A percentile compares a stretch with the other conserved stretches of the same genome.
Conservation (phyloP, 2,888 invertebrate genomes). For the Saturnia pavonia region DNA sequence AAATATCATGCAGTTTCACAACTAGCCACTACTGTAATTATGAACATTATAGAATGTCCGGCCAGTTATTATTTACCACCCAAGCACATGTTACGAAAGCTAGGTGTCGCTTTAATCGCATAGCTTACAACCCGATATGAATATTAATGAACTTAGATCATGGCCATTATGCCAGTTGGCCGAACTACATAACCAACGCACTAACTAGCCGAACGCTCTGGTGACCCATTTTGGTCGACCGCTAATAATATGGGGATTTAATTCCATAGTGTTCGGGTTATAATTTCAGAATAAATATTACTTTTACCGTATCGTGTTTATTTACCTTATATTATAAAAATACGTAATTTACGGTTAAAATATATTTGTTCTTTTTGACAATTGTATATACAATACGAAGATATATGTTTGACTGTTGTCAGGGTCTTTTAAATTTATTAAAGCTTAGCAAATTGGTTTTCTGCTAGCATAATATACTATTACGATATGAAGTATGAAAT, state of each 20-base stretch:
- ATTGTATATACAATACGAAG: no score
- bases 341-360: background rate
- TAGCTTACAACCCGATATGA: slow-evolving; percentile 50
- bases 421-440: no score
- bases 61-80: slow-evolving; percentile 20
- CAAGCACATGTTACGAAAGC: slow-evolving; percentile 24
- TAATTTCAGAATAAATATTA: background rate
- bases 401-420: no score
- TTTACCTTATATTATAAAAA: background rate
- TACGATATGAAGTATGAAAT: no score
- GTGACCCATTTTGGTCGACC: slow-evolving; percentile 32
- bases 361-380: no score
- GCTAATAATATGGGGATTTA: slow-evolving; percentile 15
- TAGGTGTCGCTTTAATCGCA: slow-evolving; percentile 56
- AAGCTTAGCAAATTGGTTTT: background rate
- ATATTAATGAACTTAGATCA: slow-evolving; percentile 57
- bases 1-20: background rate
- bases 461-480: background rate
- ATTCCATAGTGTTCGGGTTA: background rate
- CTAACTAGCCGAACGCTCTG: slow-evolving; percentile 29
- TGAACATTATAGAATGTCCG: background rate
- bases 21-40: background rate
- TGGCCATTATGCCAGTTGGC: slow-evolving; percentile 41
- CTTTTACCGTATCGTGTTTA: background rate
- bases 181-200: slow-evolving; percentile 39